Evolutionary conservation across 2,888 invertebrate genomes (phyloP).

Genomic region (Acheta domesticus): DNA sequence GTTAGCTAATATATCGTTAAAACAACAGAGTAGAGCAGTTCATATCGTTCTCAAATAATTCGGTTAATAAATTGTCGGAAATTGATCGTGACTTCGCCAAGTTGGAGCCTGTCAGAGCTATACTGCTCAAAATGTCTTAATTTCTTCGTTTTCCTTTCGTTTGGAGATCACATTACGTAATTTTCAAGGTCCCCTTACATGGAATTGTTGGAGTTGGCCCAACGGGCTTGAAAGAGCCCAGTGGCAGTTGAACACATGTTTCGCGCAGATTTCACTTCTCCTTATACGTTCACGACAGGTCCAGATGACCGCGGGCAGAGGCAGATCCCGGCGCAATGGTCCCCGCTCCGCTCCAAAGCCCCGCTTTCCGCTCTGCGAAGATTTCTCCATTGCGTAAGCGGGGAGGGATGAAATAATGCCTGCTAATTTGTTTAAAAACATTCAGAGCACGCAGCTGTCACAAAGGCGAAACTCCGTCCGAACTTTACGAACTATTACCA

Average conservation of each 20-base stretch:
- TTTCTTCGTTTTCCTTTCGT: too few relatives aligned
- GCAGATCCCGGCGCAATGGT: neutral
- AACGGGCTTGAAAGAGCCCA: too few relatives aligned
- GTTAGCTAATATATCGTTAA: too few relatives aligned
- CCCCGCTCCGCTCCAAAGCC: neutral
- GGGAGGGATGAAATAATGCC: neutral
- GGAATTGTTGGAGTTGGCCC: too few relatives aligned
- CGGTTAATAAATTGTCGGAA: too few relatives aligned
- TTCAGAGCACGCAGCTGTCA: neutral
- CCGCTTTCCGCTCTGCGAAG: neutral
- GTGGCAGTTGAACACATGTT: neutral
- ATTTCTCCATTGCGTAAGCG: neutral
- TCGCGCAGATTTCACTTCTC: neutral
- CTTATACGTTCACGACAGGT: neutral
- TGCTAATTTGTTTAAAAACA: neutral
- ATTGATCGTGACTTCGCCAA: too few relatives aligned
- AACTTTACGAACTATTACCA: neutral
- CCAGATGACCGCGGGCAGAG: neutral
- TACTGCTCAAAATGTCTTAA: too few relatives aligned
- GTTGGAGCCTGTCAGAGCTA: too few relatives aligned
- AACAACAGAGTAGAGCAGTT: too few relatives aligned
- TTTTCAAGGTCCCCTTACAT: too few relatives aligned
- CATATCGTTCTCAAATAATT: too few relatives aligned
- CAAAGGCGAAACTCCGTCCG: neutral
- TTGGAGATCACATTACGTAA: too few relatives aligned